These are phyloP conservation scores for Pocillopora damicornis DNA, from an alignment of 64 coral and sea anemone species.

Conservation along the genomic window DNA sequence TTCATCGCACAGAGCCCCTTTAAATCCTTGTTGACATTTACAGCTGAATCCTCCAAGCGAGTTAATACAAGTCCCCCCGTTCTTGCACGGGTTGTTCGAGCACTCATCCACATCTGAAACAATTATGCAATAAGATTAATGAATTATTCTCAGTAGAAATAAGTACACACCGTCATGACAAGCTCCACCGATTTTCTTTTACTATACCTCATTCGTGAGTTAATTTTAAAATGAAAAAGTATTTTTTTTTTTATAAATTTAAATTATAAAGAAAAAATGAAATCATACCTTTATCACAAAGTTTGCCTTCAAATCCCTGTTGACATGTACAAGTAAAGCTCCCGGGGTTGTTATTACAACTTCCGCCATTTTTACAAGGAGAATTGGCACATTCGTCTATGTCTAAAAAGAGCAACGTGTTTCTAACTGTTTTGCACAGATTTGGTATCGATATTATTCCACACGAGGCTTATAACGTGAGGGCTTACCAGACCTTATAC, in stretches of 20 bases:
- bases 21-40: background rate
- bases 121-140: no score
- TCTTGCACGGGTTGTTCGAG: background rate
- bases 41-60: background rate
- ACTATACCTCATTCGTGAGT: no score
- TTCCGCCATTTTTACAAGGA: slow-evolving; percentile 54
- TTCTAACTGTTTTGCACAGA: background rate
- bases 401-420: slow-evolving; percentile 4
- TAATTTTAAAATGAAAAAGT: no score
- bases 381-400: slow-evolving; percentile 31
- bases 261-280: background rate
- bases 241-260: no score
- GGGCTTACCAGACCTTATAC: no score
- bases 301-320: slow-evolving; percentile 28
- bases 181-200: no score
- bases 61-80: slow-evolving; percentile 8
- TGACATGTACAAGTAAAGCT: slow-evolving; percentile 25
- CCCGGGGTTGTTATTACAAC: slow-evolving; percentile 20
- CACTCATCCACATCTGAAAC: slow-evolving; percentile 15
- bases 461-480: no score
- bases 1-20: background rate
- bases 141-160: no score
- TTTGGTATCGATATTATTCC: no score
- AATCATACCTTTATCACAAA: slow-evolving; percentile 38
- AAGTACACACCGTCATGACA: no score